phyloP scores from a whole-genome alignment of 2,888 invertebrate species.

The Horisme vitalbata region DNA sequence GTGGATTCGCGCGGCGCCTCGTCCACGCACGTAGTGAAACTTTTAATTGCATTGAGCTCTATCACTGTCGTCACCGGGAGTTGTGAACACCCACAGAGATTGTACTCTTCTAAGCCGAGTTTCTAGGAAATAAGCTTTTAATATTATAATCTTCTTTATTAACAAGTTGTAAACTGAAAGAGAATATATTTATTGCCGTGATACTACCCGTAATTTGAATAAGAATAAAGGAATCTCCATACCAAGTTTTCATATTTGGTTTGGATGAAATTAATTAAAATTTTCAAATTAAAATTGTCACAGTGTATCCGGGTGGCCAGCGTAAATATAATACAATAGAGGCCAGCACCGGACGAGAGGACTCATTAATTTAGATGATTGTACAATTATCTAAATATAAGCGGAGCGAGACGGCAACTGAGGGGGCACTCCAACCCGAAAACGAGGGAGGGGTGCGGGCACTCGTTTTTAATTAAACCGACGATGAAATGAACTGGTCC shows the following conservation, averaged over 20 bases:
- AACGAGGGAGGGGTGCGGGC: constrained; percentile 77
- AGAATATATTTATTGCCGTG: constrained; percentile 8
- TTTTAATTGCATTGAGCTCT: constrained; percentile 82
- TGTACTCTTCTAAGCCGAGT: constrained; percentile 44
- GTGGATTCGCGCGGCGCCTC: constrained; percentile 67
- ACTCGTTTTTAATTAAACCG: constrained; percentile 83
- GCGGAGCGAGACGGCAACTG: constrained; percentile 73
- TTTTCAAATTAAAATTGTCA: constrained; percentile 68
- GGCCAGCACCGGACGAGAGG: constrained; percentile 77
- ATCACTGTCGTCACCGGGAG: constrained; percentile 76
- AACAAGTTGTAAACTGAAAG: constrained; percentile 24
- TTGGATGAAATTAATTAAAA: constrained; percentile 48
- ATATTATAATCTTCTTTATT: constrained; percentile 35
- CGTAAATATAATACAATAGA: constrained; percentile 76
- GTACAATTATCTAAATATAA: constrained; percentile 84
- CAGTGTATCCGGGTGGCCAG: constrained; percentile 63
- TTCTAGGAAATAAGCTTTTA: constrained; percentile 32
- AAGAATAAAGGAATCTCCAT: constrained; percentile 17
- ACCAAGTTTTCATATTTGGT: constrained; percentile 22
- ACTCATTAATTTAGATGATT: constrained; percentile 84
- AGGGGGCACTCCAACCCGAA: constrained; percentile 77
- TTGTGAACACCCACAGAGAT: constrained; percentile 65
- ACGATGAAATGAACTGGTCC: constrained; percentile 83
- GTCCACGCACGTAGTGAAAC: constrained; percentile 81
- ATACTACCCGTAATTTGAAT: constrained; percentile 11